Evolutionary conservation across 1,140 invertebrate species (phyloP), one percentile per base, ranked within the genome.

Genomic region (Achatina immaculata): DNA sequence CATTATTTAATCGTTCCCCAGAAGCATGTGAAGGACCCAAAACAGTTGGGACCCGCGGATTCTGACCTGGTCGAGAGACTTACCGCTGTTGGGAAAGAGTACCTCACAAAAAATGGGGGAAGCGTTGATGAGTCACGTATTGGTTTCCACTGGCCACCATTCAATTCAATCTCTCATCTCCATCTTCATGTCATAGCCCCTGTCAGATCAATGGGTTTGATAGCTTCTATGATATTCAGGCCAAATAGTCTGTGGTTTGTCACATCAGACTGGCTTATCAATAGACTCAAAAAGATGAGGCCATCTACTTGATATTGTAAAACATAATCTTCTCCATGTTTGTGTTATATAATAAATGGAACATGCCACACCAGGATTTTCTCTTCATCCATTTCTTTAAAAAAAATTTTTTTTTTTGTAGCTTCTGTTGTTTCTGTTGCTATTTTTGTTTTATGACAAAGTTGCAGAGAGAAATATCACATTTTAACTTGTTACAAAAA

Each of bases 91-190:
- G 93, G 93, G 2, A 91, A 94, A 88, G 87, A 93, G 83, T 90
- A 94, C 38, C 82, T 94, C 9, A 84, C 90, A 71, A 91, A 93
- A 42, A 90, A 94, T 81, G 90, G 86, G 48, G 88, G 82, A 68
- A 83, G 78, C 51, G 55, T 79, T 31, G 74, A 77, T 38, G 84
- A 88, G 40, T 69, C 81, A 3, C 83, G 86, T 81, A 93, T 95
- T 69, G 97, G 97, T 0, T 98, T 97, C 89, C 96, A 98, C 88
- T 95, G 95, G 95, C 96, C 97, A 34, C 97, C 97, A 0, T 98
- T 97, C 90, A 94, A 95, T 71, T 94, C 94, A 11, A 93, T 98
- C 0, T 90, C 92, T 72, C 97, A 98, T 92, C 92, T 98, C 3
- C 96, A 98, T 91, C 91, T 98, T 48, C 97, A 98, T 85, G 93